These are phyloP conservation scores for Enhydra lutris DNA, from an alignment of 2,113 vertebrate genomes.

Conservation along the genomic window DNA sequence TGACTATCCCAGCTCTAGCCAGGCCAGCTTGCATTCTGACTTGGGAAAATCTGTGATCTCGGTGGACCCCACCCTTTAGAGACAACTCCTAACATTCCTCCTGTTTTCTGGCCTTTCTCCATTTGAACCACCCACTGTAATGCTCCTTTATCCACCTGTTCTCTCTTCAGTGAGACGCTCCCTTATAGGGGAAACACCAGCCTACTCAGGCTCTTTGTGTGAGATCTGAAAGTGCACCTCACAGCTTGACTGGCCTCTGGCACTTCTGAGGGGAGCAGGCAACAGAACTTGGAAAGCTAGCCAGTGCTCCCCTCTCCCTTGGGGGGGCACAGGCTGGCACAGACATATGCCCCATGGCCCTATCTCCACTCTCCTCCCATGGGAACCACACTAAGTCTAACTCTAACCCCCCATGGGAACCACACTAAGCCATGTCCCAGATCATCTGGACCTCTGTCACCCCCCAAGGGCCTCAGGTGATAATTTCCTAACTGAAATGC, in stretches of 20 bases:
- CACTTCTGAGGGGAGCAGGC: background rate
- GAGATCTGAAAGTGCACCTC: background rate
- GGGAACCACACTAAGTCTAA: background rate
- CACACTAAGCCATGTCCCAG: background rate
- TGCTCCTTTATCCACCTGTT: background rate
- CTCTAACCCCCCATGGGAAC: background rate
- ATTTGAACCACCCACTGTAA: background rate
- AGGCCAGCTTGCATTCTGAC: background rate
- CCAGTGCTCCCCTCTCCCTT: background rate
- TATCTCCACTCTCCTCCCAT: background rate
- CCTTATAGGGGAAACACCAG: background rate
- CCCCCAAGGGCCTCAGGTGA: background rate
- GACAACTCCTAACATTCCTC: background rate
- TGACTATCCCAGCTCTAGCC: background rate
- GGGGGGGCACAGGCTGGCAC: background rate
- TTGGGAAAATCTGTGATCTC: background rate
- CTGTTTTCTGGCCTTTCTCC: background rate
- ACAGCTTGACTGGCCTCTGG: background rate
- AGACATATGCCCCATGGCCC: background rate
- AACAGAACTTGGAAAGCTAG: background rate
- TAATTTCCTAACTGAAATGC: background rate
- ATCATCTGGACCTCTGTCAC: background rate
- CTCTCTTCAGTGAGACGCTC: background rate
- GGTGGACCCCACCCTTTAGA: background rate
- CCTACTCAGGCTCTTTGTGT: background rate